Evolutionary conservation across 2,113 vertebrate genomes (phyloP), one percentile per base, ranked within the genome.

Genomic region (Pteronura brasiliensis): DNA sequence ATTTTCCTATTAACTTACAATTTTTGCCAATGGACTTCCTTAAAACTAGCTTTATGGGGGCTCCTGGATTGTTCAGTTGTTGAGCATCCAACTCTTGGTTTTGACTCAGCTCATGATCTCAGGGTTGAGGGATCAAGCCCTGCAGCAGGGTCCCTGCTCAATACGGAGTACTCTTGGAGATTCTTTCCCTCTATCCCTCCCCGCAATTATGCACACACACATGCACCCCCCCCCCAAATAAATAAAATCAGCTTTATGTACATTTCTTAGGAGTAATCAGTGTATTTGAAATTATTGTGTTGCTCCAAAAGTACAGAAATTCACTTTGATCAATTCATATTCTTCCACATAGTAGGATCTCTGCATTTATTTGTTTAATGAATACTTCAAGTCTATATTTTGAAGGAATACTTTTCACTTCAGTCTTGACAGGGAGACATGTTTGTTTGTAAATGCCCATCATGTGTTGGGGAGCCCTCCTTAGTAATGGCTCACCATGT

Each of bases 391-490:
- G 36, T 72, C 15, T 94, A 1, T 96, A 12, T 47, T 95, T 92
- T 71, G 80, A 94, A 95, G 47, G 34, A 76, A 67, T 82, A 14
- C 29, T 96, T 97, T 80, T 86, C 44, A 49, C 39, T 74, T 92
- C 29, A 76, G 15, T 87, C 39, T 95, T 92, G 61, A 65, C 12
- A 61, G 63, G 27, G 36, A 89, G 47, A 21, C 34, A 21, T 27
- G 15, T 86, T 91, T 89, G 44, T 20, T 69, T 39, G 13, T 74
- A 82, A 84, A n/a, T 94, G 39, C 27, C n/a, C 76, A 4, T 72
- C 49, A 11, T 23, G 31, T 72, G 36, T 49, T 34, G 44, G 76
- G 74, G 67, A 88, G 27, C 12, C 63, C 27, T 12, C 15, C 9
- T 90, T 69, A 23, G 27, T 69, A 31, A 49, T 65, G 65, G 36